Conservation (phyloP, 2,113 vertebrate genomes). For the Gasterosteus nipponicus region DNA sequence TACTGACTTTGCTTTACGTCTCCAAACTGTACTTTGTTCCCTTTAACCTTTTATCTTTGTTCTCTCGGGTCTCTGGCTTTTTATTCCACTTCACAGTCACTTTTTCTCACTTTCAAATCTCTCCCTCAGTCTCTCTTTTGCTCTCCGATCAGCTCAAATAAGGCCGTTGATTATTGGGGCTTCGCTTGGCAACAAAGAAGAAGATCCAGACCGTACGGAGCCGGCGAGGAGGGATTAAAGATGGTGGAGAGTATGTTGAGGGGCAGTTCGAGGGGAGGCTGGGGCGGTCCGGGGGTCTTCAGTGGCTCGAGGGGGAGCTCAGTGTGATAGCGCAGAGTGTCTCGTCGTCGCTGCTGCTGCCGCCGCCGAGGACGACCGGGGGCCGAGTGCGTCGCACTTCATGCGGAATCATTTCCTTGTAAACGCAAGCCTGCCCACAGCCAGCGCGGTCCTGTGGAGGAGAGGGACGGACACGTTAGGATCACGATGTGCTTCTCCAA, state of each 20-base stretch:
- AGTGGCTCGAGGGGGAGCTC: slow-evolving; percentile 61
- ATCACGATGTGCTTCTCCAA: neutral
- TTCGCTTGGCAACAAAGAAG: slow-evolving; percentile 38
- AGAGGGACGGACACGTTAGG: slow-evolving; percentile 24
- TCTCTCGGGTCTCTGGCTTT: slow-evolving; percentile 29
- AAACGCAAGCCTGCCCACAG: slow-evolving; percentile 82
- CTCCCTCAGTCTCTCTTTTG: slow-evolving; percentile 17
- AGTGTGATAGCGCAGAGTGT: slow-evolving; percentile 68
- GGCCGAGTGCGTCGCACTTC: slow-evolving; percentile 89
- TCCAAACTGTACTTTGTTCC: slow-evolving; percentile 56
- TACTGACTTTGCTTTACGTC: slow-evolving; percentile 77
- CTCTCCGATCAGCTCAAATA: slow-evolving; percentile 31
- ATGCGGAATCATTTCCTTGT: slow-evolving; percentile 99
- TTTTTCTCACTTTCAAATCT: slow-evolving; percentile 26
- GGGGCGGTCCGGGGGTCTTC: slow-evolving; percentile 53
- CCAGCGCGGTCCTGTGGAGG: slow-evolving; percentile 73
- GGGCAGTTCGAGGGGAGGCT: slow-evolving; percentile 35
- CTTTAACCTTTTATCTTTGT: slow-evolving; percentile 11
- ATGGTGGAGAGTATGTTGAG: slow-evolving; percentile 55
- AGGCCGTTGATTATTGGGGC: slow-evolving; percentile 26
- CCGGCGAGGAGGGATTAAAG: slow-evolving; percentile 49
- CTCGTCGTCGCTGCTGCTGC: slow-evolving; percentile 88
- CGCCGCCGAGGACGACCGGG: slow-evolving; percentile 78
- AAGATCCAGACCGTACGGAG: slow-evolving; percentile 37
- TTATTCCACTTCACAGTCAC: slow-evolving; percentile 36